A percentile compares a stretch with the other conserved stretches of the same genome.
Conservation (phyloP, 2,888 invertebrate species). For the Drosophila nr. perissopoda region DNA sequence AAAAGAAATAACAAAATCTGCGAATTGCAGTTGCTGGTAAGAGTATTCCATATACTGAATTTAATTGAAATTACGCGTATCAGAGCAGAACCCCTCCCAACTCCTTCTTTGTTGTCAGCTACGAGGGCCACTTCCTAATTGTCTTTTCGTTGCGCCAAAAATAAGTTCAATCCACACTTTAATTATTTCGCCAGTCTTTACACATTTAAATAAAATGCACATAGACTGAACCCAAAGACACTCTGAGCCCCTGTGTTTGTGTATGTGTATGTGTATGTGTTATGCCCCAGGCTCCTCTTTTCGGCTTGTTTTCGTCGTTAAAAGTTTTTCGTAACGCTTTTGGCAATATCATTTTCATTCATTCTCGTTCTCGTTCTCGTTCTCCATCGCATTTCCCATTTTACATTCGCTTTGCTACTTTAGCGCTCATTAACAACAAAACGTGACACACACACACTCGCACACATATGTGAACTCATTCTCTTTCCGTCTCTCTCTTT, state of each 20-base stretch:
- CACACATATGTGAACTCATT: slow-evolving; percentile 14
- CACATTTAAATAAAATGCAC: slow-evolving; percentile 74
- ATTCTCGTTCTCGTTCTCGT: slow-evolving; percentile 35
- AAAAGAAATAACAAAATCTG: slow-evolving; percentile 26
- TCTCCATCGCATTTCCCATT: slow-evolving; percentile 40
- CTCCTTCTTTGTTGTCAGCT: not conserved
- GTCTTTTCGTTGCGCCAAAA: slow-evolving; percentile 59
- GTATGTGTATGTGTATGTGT: not conserved
- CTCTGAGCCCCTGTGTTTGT: not conserved
- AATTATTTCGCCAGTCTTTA: slow-evolving; percentile 69
- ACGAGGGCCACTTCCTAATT: slow-evolving; percentile 74
- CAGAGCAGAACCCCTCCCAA: not conserved
- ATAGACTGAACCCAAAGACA: slow-evolving; percentile 24
- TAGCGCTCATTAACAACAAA: slow-evolving; percentile 59
- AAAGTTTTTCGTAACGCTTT: slow-evolving; percentile 65
- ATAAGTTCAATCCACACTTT: slow-evolving; percentile 74
- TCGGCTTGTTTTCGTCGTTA: slow-evolving; percentile 63
- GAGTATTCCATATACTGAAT: slow-evolving; percentile 27
- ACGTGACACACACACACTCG: slow-evolving; percentile 44
- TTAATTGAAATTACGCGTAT: slow-evolving; percentile 68
- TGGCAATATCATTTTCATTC: slow-evolving; percentile 63
- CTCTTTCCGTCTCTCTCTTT: not conserved
- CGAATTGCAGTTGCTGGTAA: slow-evolving; percentile 24
- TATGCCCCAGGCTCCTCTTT: slow-evolving; percentile 1
- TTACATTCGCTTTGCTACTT: slow-evolving; percentile 44